Percentiles rank a stretch among this genome's conserved stretches.
Evolutionary conservation across 2,888 invertebrate genomes (phyloP).

Genomic region (Unio pictorum): DNA sequence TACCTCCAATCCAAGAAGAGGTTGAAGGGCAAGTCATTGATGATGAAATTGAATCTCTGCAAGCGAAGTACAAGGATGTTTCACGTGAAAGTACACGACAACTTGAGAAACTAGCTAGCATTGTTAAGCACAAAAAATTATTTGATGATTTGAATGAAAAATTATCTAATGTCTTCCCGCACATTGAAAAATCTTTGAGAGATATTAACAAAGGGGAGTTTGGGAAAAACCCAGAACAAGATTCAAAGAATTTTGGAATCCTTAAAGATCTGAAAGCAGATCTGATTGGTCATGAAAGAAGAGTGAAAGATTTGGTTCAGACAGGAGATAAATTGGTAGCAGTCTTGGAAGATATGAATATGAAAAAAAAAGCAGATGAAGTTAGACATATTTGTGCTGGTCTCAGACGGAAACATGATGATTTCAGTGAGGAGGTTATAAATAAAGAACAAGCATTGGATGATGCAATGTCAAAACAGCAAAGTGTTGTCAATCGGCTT

Average conservation of each 20-base stretch:
- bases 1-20: conserved; percentile 61
- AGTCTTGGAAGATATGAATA: conserved; percentile 81
- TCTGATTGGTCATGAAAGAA: conserved; percentile 63
- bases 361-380: conserved; percentile 50
- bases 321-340: conserved; percentile 87
- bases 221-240: conserved; percentile 50
- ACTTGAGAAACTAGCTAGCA: conserved; percentile 51
- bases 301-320: conserved; percentile 55
- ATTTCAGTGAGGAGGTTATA: conserved; percentile 52
- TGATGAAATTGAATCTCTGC: conserved; percentile 60
- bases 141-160: conserved; percentile 60
- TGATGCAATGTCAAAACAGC: conserved; percentile 58
- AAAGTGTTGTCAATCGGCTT: conserved; percentile 63
- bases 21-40: conserved; percentile 56
- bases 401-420: conserved; percentile 49
- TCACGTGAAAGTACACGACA: conserved; percentile 57
- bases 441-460: conserved; percentile 61
- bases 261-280: conserved; percentile 63
- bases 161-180: conserved; percentile 52
- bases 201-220: conserved; percentile 45
- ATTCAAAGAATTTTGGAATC: conserved; percentile 43
- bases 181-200: conserved; percentile 52
- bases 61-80: conserved; percentile 62
- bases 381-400: conserved; percentile 42
- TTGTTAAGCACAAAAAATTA: conserved; percentile 56